Conservation (phyloP, 2,797 vertebrate species). For the Peromyscus nudipes region DNA sequence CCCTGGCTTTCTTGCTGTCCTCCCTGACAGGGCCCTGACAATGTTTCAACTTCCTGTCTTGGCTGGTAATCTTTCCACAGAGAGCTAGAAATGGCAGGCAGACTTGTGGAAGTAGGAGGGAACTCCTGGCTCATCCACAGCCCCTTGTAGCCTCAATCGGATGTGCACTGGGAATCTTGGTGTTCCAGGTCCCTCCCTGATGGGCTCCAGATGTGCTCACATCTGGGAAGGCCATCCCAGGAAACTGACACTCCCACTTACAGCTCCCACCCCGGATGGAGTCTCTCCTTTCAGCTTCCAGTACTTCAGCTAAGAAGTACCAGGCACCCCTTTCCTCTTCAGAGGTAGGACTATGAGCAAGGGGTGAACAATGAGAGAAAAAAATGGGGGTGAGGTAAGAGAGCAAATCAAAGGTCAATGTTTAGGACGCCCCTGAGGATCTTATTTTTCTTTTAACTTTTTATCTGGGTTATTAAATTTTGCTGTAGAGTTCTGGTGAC, state of each 20-base stretch:
- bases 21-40: constrained; percentile 15
- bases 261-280: constrained; percentile 72
- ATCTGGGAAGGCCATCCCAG: constrained; percentile 85
- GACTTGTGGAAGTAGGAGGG: constrained; percentile 54
- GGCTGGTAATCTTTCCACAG: constrained; percentile 65
- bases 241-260: constrained; percentile 66
- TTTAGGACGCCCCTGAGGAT: constrained; percentile 63
- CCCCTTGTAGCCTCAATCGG: constrained; percentile 46
- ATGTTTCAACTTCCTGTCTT: constrained; percentile 65
- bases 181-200: constrained; percentile 82
- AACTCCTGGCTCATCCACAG: constrained; percentile 73
- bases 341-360: constrained; percentile 25
- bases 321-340: constrained; percentile 36
- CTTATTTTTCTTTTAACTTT: constrained; percentile 72
- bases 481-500: constrained; percentile 30
- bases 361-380: neutral
- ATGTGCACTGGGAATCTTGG: constrained; percentile 74
- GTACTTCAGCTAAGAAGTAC: constrained; percentile 49
- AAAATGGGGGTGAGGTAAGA: neutral
- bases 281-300: constrained; percentile 65
- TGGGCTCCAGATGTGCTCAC: constrained; percentile 84
- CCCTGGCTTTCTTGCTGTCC: neutral
- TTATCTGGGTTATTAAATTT: constrained; percentile 59
- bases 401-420: constrained; percentile 59
- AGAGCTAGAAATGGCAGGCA: constrained; percentile 58